Evolutionary conservation across 35 echinoderm and acorn worm genomes (phyloP), one percentile per base, ranked within the genome.

Genomic region (Hemicentrotus pulcherrimus): DNA sequence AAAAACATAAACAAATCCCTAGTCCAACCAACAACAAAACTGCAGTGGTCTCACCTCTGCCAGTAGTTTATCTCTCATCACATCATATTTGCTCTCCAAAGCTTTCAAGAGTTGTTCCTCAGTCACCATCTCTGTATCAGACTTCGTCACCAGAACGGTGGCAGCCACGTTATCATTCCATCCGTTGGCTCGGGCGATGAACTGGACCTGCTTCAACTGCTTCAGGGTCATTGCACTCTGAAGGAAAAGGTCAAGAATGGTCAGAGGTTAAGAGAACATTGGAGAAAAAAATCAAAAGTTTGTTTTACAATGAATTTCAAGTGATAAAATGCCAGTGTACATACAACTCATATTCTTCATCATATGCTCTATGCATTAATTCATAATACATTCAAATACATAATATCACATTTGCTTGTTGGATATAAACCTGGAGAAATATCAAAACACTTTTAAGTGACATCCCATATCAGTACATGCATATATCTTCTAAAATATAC

Each of bases 131-230:
- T 97, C 96, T 13, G 94, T 91, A 11, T 97, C 94, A 52, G 96
- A 14, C 46, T 96, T 99, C n/a, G 95, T 93, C 31, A 94, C 96
- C 16, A 99, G 95, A 13, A 99, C 94, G 16, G 97, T 94, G 18
- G 87, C 94, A 13, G 98, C 98, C 14, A 99, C 97, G 46, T 97
- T 99, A 47, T 99, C 97, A 94, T 97, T 96, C 98, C 98, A 99
- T n/a, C 88, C 94, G 48, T 99, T 96, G 71, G 86, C 46, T n/a
- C 98, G 95, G 30, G 98, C 96, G 18, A 97, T 96, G 86, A 96
- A 97, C 91, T 99, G 98, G 1, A 99, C 97, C 32, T 97, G 95
- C 95, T 99, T 99, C 52, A 99, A 47, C 46, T 99, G 98, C 60
- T 97, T 99, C 48, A 99, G 48, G 12, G 97, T 97, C 28, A 91